phyloP scores from a whole-genome alignment of 2,888 invertebrate species.

The Gnatocerus cornutus region DNA sequence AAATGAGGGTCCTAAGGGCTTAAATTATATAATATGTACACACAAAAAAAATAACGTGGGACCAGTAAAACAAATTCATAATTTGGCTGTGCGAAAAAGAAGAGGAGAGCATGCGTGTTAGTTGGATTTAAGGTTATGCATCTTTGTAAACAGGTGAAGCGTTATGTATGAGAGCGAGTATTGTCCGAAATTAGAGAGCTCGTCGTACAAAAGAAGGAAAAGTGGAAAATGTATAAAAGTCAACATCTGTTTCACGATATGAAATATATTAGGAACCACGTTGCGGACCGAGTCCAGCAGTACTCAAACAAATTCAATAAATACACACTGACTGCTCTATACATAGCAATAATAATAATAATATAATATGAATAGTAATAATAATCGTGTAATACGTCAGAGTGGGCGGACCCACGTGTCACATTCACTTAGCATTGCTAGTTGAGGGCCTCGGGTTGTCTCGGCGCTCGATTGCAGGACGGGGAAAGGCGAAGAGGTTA shows the following conservation, averaged over 20 bases:
- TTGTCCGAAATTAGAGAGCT: constrained; percentile 51
- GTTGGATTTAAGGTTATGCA: constrained; percentile 55
- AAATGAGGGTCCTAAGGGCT: constrained; percentile 58
- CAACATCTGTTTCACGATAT: constrained; percentile 66
- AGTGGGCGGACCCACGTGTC: constrained; percentile 68
- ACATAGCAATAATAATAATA: constrained; percentile 66
- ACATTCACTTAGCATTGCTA: constrained; percentile 72
- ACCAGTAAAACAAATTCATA: constrained; percentile 69
- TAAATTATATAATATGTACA: constrained; percentile 51
- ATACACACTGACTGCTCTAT: constrained; percentile 70
- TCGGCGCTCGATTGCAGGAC: constrained; percentile 32
- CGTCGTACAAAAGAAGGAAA: constrained; percentile 57
- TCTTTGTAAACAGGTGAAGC: constrained; percentile 64
- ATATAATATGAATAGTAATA: constrained; percentile 73
- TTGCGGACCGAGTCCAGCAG: constrained; percentile 66
- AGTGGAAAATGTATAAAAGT: constrained; percentile 58
- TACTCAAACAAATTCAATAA: constrained; percentile 65
- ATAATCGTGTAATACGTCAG: constrained; percentile 73
- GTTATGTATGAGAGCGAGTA: constrained; percentile 63
- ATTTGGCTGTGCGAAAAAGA: constrained; percentile 17
- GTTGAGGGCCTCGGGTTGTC: constrained; percentile 57
- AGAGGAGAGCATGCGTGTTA: constrained; percentile 40
- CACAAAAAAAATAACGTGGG: constrained; percentile 58
- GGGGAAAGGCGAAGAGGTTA: constrained; percentile 39
- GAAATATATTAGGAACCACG: constrained; percentile 72